Percentiles rank a stretch among this genome's conserved stretches.
Conservation (phyloP, 2,797 vertebrate genomes). For the Micropoecilia bifurca region DNA sequence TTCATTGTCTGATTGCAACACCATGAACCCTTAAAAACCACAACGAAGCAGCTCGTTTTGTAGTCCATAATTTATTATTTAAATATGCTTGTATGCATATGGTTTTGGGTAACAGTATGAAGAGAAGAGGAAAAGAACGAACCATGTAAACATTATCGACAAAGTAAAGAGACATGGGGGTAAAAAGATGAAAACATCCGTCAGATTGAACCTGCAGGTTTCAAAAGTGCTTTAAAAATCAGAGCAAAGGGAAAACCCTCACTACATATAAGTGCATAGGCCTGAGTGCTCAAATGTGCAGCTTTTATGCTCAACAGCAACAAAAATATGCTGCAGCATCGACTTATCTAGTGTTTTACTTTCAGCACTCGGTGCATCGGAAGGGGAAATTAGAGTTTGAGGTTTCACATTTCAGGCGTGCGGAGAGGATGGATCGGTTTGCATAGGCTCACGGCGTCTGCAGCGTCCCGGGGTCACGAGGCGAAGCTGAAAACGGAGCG, state of each 20-base stretch:
- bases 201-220: constrained; percentile 36
- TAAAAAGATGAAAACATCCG: constrained; percentile 12
- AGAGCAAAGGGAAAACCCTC: constrained; percentile 31
- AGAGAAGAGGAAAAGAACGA: constrained; percentile 18
- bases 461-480: constrained; percentile 16
- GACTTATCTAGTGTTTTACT: constrained; percentile 9
- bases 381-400: constrained; percentile 31
- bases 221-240: constrained; percentile 68
- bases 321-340: constrained; percentile 14
- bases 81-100: constrained; percentile 64
- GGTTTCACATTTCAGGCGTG: constrained; percentile 65
- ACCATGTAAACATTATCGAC: constrained; percentile 69
- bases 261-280: constrained; percentile 52
- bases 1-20: neutral
- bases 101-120: constrained; percentile 32
- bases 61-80: constrained; percentile 74
- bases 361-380: constrained; percentile 32
- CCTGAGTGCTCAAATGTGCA: constrained; percentile 60
- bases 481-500: neutral
- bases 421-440: constrained; percentile 64
- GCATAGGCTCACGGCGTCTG: constrained; percentile 74
- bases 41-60: constrained; percentile 17
- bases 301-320: constrained; percentile 45
- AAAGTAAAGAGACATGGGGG: constrained; percentile 5
- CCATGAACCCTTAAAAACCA: too few relatives aligned